Conservation (phyloP, 2,797 vertebrate species). For the Arrhamphus sclerolepis region DNA sequence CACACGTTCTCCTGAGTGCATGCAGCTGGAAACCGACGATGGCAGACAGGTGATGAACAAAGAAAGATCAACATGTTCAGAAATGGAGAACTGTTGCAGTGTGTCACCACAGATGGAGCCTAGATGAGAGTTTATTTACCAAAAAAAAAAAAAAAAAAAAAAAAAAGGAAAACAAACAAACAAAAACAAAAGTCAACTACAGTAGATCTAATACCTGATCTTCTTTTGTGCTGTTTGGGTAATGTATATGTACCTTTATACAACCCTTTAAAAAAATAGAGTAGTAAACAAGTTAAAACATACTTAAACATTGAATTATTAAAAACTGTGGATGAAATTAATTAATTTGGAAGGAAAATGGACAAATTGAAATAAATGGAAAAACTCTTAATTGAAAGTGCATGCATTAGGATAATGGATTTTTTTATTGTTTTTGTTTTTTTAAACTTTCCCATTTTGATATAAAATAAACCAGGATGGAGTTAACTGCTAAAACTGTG, state of each 20-base stretch:
- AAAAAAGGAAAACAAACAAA: background rate
- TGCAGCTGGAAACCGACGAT: constrained; percentile 73
- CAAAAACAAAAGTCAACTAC: constrained; percentile 41
- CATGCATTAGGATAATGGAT: constrained; percentile 19
- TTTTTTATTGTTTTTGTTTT: constrained; percentile 1
- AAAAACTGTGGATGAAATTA: constrained; percentile 22
- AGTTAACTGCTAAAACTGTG: background rate
- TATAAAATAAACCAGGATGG: constrained; percentile 13
- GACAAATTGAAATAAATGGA: constrained; percentile 11
- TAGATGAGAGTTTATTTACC: constrained; percentile 50
- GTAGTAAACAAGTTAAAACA: constrained; percentile 80
- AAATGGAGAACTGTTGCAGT: constrained; percentile 75
- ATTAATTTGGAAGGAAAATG: constrained; percentile 1
- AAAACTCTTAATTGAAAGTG: background rate
- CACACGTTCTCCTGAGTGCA: constrained; percentile 72
- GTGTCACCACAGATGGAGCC: constrained; percentile 75
- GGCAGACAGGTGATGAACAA: constrained; percentile 65
- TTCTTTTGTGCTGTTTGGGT: constrained; percentile 87
- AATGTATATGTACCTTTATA: constrained; percentile 86
- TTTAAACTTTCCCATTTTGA: background rate
- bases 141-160: background rate
- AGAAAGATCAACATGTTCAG: constrained; percentile 61
- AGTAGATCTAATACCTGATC: constrained; percentile 84
- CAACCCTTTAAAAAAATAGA: constrained; percentile 86
- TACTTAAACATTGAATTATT: constrained; percentile 43